Conservation (phyloP, 35 echinoderm and acorn worm genomes). For the Ophioderma brevispina region DNA sequence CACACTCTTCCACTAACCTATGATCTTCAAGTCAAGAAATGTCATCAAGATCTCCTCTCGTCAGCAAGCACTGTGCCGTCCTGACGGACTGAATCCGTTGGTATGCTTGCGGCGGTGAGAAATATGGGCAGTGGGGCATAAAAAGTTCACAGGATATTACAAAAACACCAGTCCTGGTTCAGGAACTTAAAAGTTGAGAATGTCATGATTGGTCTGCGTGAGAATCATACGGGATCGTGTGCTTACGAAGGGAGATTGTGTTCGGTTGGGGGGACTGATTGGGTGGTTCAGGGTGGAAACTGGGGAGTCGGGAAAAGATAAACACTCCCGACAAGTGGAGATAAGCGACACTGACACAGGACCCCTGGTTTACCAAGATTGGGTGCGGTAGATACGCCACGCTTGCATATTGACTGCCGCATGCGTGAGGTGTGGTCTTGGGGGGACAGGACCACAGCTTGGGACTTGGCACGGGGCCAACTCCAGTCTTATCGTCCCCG, state of each 20-base stretch:
- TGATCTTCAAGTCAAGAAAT: slow-evolving; percentile 70
- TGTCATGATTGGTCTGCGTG: slow-evolving; percentile 88
- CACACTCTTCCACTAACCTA: slow-evolving; percentile 65
- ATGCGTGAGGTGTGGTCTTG: slow-evolving; percentile 94
- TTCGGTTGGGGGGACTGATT: slow-evolving; percentile 96
- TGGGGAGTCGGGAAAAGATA: slow-evolving; percentile 69
- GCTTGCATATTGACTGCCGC: slow-evolving; percentile 67
- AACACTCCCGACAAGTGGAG: slow-evolving; percentile 70
- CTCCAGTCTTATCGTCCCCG: slow-evolving; percentile 69
- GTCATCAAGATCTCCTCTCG: slow-evolving; percentile 92
- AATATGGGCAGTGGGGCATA: slow-evolving; percentile 91
- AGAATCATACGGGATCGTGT: slow-evolving; percentile 92
- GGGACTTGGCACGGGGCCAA: slow-evolving; percentile 79
- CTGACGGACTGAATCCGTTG: slow-evolving; percentile 72
- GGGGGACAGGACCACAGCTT: slow-evolving; percentile 93
- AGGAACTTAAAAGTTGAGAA: slow-evolving; percentile 92
- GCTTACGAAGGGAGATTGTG: slow-evolving; percentile 94
- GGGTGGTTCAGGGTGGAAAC: slow-evolving; percentile 80
- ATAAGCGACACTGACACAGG: slow-evolving; percentile 76
- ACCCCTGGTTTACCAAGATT: slow-evolving; percentile 80
- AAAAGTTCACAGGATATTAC: slow-evolving; percentile 95
- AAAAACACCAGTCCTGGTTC: slow-evolving; percentile 86
- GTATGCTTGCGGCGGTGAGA: slow-evolving; percentile 76
- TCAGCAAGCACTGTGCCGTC: slow-evolving; percentile 85
- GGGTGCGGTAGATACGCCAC: slow-evolving; percentile 91